Evolutionary conservation across 2,113 vertebrate genomes (phyloP).

Genomic region (Brienomyrus brachyistius): DNA sequence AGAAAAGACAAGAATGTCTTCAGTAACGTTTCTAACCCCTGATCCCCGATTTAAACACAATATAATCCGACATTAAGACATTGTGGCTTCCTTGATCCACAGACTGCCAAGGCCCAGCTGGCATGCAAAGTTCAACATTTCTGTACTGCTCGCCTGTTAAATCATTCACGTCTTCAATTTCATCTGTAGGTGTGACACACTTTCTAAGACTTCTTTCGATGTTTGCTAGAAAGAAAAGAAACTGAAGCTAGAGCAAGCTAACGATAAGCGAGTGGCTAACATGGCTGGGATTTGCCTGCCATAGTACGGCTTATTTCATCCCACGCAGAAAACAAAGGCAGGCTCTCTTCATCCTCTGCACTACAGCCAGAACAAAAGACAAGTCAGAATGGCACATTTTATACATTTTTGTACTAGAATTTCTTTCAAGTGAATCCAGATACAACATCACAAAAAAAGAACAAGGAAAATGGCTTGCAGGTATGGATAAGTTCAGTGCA

Average conservation of each 20-base stretch:
- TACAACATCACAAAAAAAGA: background rate
- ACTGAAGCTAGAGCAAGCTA: background rate
- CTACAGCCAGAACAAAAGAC: background rate
- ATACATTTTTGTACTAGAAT: background rate
- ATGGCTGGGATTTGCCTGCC: background rate
- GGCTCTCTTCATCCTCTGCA: background rate
- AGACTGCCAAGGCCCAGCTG: background rate
- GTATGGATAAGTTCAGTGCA: background rate
- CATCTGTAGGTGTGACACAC: background rate
- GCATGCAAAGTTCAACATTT: background rate
- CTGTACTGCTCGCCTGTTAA: background rate
- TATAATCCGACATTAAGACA: background rate
- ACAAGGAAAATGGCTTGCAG: background rate
- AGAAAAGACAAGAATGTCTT: background rate
- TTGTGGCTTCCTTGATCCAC: background rate
- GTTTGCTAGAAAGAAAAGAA: background rate
- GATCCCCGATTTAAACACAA: background rate
- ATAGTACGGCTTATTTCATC: background rate
- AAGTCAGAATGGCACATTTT: background rate
- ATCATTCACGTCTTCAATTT: background rate
- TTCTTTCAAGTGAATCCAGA: background rate
- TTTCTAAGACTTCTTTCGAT: background rate
- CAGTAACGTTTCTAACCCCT: background rate
- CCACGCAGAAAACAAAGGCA: background rate
- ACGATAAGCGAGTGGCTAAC: background rate